Evolutionary conservation across 2,888 invertebrate species (phyloP).

Genomic region (Cosmia pyralina): DNA sequence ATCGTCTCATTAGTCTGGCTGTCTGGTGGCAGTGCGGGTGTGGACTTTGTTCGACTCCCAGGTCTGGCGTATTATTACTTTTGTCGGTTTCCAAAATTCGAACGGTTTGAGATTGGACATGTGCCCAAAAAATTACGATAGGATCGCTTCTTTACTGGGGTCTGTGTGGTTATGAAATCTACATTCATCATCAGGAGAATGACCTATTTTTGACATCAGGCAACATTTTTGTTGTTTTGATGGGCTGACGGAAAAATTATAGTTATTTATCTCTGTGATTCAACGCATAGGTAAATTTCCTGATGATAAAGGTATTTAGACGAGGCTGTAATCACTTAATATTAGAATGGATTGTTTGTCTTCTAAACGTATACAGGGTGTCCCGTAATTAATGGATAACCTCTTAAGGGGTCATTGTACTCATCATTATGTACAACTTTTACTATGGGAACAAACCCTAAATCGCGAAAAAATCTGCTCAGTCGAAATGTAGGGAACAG

Average conservation of each 20-base stretch:
- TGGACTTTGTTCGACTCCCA: slow-evolving; percentile 50
- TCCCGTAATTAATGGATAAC: too few species aligned
- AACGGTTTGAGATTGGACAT: slow-evolving; percentile 44
- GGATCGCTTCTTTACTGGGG: slow-evolving; percentile 13
- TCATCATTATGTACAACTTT: too few species aligned
- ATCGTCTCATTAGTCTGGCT: slow-evolving; percentile 45
- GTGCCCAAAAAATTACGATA: slow-evolving; percentile 49
- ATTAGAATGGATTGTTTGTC: neutral
- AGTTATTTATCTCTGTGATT: neutral
- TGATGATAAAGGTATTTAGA: neutral
- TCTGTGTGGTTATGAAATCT: slow-evolving; percentile 18
- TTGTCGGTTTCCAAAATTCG: slow-evolving; percentile 39
- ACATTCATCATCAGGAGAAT: neutral
- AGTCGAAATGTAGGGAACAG: too few species aligned
- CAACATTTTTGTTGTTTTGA: neutral
- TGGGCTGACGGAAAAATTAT: too few species aligned
- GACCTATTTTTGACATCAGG: neutral
- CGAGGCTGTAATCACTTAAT: neutral
- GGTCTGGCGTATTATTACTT: slow-evolving; percentile 27
- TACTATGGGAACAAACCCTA: too few species aligned
- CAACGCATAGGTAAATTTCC: neutral
- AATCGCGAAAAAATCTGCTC: too few species aligned
- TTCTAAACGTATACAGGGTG: neutral
- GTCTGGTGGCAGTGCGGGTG: slow-evolving; percentile 16
- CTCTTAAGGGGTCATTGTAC: too few species aligned